Evolutionary conservation across 1,140 invertebrate species (phyloP).

Genomic region (Panagrolaimus sp.): DNA sequence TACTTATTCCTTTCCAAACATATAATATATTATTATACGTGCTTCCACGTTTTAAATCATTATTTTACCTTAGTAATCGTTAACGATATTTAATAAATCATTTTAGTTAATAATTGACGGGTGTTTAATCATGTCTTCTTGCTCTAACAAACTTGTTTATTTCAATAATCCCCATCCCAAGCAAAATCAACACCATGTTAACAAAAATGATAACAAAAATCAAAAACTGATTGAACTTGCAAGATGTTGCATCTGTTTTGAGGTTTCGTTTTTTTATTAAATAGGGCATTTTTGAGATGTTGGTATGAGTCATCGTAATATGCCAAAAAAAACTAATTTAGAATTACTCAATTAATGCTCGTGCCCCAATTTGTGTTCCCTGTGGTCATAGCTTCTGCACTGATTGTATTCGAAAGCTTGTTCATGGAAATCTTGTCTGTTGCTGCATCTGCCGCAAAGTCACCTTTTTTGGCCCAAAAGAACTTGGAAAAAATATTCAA

Average conservation of each 20-base stretch:
- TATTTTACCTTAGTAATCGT: no score
- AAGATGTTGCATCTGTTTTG: conserved; percentile 1
- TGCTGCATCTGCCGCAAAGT: conserved; percentile 7
- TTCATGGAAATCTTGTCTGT: not conserved
- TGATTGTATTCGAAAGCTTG: not conserved
- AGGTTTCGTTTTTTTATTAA: not conserved
- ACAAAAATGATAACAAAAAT: no score
- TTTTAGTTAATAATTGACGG: no score
- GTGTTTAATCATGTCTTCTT: no score
- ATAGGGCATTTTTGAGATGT: no score
- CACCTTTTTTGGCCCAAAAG: not conserved
- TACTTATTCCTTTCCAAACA: no score
- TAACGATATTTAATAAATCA: no score
- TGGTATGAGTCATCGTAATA: no score
- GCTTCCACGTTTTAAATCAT: no score
- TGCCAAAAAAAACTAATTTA: no score
- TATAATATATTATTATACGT: no score
- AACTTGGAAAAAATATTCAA: not conserved
- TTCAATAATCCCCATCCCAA: not conserved
- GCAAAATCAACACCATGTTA: not conserved
- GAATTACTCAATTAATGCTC: not conserved
- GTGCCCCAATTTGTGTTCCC: not conserved
- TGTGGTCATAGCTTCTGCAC: conserved; percentile 5
- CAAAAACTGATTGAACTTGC: not conserved
- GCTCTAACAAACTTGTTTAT: not conserved